These are phyloP conservation scores for Drosophila macrospina DNA, from an alignment of 2,888 invertebrate genomes.

Conservation along the genomic window DNA sequence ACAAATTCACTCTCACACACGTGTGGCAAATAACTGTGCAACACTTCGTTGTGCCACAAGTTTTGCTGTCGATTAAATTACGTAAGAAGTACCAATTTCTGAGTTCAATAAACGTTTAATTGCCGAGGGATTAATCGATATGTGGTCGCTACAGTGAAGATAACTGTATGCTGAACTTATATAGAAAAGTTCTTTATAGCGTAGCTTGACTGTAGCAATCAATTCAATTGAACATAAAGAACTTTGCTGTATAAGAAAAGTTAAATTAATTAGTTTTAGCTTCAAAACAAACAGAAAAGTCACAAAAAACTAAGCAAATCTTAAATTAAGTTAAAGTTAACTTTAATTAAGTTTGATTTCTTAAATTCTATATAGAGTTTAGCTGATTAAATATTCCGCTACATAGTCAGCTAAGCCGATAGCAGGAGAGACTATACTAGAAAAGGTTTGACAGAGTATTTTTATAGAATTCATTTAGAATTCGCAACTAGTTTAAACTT, in stretches of 20 bases:
- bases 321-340: neutral
- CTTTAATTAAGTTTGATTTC: neutral
- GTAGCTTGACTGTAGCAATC: neutral
- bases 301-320: neutral
- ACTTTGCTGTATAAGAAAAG: neutral
- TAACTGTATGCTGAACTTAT: neutral
- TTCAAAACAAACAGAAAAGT: neutral
- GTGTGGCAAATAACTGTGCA: slow-evolving; percentile 5
- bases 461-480: too few relatives aligned
- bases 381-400: too few relatives aligned
- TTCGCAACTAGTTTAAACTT: neutral
- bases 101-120: slow-evolving; percentile 19
- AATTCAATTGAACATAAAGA: too few relatives aligned
- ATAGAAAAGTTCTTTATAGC: neutral
- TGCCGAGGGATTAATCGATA: slow-evolving; percentile 1
- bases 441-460: too few relatives aligned
- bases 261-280: neutral
- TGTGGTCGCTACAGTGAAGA: neutral
- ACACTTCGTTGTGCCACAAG: neutral
- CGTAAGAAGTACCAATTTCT: slow-evolving; percentile 4
- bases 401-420: neutral
- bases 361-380: too few relatives aligned
- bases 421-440: too few relatives aligned
- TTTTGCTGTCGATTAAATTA: neutral
- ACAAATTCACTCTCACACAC: neutral